Base-by-base conservation (phyloP, 2,888 invertebrate species). In the Rhorus exstirpatorius region DNA sequence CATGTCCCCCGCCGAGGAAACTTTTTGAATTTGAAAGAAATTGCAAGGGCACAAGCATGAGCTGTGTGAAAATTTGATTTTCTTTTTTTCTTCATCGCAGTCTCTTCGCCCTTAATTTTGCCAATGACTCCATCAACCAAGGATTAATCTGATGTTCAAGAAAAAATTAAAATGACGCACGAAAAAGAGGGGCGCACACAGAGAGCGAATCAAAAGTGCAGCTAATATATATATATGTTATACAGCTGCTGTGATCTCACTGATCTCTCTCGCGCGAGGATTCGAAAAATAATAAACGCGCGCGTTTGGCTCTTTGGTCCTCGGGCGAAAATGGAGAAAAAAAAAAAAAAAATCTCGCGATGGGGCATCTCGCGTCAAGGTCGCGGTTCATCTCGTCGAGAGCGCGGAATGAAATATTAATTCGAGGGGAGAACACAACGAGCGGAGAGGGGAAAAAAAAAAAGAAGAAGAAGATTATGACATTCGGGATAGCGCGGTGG, bases 321-420 rank as follows among this genome's bases (percentile, higher is more conserved):
- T 10, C 17, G 19, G 46, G 19, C 58, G 41, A 35, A 61, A 49
- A 19, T 26, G 26, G 21, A 61, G 35, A 31, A 60, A 58, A 17
- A 12, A 60, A 74, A 41, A 41, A 12, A 53, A 63, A 1, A n/a
- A 24, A 26, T 65, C 19, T 53, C 82, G 49, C 75, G 70, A 79
- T 70, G 75, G 78, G 70, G 65, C 38, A 70, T 44, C 65, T 41
- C 58, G 51, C 82, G 82, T 79, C 82, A 82, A 82, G 82, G 82
- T 70, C 82, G 82, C 75, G 75, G 79, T 79, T 51, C 75, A 79
- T 79, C 82, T 79, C 78, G 51, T 55, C 67, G 55, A 58, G 60
- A 79, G 58, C 70, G 60, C 75, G 49, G 70, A 51, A 82, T 82
- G 82, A 82, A 82, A 82, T 82, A 82, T 82, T 82, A 79, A 79